These are phyloP conservation scores for Gastrophryne carolinensis DNA, from an alignment of 2,797 vertebrate genomes.

Conservation along the genomic window DNA sequence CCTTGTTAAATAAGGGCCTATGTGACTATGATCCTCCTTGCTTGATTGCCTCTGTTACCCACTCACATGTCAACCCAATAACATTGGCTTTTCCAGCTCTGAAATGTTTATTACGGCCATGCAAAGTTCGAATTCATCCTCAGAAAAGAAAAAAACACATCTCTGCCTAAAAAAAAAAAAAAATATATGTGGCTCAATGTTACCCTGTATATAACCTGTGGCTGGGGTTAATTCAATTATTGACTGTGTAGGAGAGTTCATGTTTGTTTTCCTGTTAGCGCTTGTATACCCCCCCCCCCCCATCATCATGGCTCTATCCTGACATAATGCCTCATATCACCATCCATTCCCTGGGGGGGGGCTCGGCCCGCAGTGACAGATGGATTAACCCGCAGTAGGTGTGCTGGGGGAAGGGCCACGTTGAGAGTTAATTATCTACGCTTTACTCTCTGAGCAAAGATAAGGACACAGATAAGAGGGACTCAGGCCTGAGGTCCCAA, in stretches of 20 bases:
- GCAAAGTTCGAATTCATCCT: too few relatives aligned
- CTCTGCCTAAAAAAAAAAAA: background rate
- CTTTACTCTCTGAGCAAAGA: constrained; percentile 18
- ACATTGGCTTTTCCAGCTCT: too few relatives aligned
- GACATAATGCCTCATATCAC: constrained; percentile 25
- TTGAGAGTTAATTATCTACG: constrained; percentile 19
- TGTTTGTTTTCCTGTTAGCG: background rate
- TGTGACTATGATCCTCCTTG: too few relatives aligned
- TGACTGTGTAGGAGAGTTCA: background rate
- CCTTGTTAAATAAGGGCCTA: too few relatives aligned
- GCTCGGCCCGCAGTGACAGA: constrained; percentile 17
- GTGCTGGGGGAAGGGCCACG: constrained; percentile 14
- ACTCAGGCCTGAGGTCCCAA: constrained; percentile 13
- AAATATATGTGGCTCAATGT: too few relatives aligned
- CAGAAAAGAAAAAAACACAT: too few relatives aligned
- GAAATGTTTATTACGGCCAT: too few relatives aligned
- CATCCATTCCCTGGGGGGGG: background rate
- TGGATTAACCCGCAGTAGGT: constrained; percentile 21
- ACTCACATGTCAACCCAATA: too few relatives aligned
- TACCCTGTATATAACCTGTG: background rate
- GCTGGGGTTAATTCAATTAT: background rate
- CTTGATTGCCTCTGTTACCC: too few relatives aligned
- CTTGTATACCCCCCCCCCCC: background rate
- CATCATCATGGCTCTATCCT: background rate
- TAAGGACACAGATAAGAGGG: constrained; percentile 17